Conservation (phyloP, 2,888 invertebrate genomes). For the Rhogogaster chlorosoma region DNA sequence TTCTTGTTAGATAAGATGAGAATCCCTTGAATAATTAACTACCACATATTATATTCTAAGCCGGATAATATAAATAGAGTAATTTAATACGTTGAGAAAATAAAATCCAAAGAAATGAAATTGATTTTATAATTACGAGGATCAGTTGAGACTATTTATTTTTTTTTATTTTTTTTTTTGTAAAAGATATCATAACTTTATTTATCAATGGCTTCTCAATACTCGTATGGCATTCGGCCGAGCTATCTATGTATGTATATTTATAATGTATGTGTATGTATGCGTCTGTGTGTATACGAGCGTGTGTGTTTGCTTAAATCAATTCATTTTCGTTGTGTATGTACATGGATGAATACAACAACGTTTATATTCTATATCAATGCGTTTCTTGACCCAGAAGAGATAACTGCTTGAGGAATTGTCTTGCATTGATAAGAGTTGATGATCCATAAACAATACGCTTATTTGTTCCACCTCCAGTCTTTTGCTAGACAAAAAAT, state of each 20-base stretch:
- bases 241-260: slow-evolving; percentile 20
- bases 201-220: slow-evolving; percentile 14
- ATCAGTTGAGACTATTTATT: background rate
- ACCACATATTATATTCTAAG: background rate
- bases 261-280: background rate
- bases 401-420: slow-evolving; percentile 96
- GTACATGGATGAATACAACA: slow-evolving; percentile 20
- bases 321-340: slow-evolving; percentile 31
- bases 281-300: background rate
- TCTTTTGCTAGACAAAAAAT: slow-evolving; percentile 84
- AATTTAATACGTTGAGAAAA: background rate
- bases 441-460: slow-evolving; percentile 97
- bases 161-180: slow-evolving; percentile 7
- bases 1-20: background rate
- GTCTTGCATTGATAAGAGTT: slow-evolving; percentile 94
- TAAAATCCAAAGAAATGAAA: background rate
- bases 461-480: slow-evolving; percentile 84
- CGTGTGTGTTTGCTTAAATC: background rate
- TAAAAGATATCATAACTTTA: slow-evolving; percentile 42
- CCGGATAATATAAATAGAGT: background rate
- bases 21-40: background rate
- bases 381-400: slow-evolving; percentile 87
- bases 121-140: slow-evolving; percentile 2
- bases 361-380: slow-evolving; percentile 60
- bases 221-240: background rate